Percentiles rank a stretch among this genome's conserved stretches.
phyloP scores from a whole-genome alignment of 2,113 vertebrate genomes.

The Takifugu flavidus region DNA sequence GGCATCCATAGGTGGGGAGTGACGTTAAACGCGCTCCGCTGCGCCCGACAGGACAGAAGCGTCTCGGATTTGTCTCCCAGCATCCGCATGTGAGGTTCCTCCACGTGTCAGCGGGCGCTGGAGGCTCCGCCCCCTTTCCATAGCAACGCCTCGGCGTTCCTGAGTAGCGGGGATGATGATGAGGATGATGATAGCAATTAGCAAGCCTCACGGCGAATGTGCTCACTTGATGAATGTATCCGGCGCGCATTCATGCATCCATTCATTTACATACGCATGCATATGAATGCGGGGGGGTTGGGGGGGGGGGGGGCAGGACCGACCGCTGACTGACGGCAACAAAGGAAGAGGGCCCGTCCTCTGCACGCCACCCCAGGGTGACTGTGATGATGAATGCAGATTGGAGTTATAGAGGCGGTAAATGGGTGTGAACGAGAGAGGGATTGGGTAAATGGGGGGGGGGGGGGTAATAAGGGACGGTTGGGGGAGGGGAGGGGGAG shows the following conservation, averaged over 20 bases:
- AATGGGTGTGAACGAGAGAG: constrained; percentile 71
- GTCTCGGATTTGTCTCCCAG: no score
- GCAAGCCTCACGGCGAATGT: constrained; percentile 28
- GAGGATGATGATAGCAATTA: constrained; percentile 60
- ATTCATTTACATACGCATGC: constrained; percentile 60
- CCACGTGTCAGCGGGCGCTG: no score
- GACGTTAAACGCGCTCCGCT: neutral
- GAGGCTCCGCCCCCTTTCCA: no score
- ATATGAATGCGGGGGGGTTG: constrained; percentile 33
- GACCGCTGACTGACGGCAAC: constrained; percentile 27
- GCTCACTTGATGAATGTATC: constrained; percentile 55
- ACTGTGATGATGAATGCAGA: constrained; percentile 61
- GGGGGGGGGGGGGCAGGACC: no score
- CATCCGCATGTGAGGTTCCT: no score
- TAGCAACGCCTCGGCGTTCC: constrained; percentile 22
- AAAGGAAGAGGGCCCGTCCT: constrained; percentile 22
- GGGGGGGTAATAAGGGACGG: constrained; percentile 11
- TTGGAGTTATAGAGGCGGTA: constrained; percentile 60
- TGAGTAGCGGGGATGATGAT: constrained; percentile 10
- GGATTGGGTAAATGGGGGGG: constrained; percentile 62
- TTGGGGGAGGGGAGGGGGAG: constrained; percentile 38
- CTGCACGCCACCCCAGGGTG: constrained; percentile 46
- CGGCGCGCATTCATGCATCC: constrained; percentile 40
- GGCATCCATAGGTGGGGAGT: neutral
- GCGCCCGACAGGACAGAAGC: neutral